A percentile compares a stretch with the other conserved stretches of the same genome.
phyloP scores from a whole-genome alignment of 2,113 vertebrate genomes.

The Ciconia boyciana region DNA sequence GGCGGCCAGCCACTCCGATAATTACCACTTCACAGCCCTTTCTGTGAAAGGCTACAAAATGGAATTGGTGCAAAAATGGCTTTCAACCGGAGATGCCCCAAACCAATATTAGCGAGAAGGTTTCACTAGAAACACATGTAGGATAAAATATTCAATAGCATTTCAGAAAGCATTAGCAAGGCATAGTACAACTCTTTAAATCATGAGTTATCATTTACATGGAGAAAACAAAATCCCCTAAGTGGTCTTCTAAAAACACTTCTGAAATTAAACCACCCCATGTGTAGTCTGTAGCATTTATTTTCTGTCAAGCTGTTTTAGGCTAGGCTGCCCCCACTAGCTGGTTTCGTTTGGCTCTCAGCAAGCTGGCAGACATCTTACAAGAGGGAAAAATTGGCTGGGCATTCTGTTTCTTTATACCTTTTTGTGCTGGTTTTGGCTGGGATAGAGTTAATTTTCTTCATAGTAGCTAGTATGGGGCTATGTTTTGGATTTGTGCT shows the following conservation, averaged over 20 bases:
- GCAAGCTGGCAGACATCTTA: not conserved
- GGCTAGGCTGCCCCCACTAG: not conserved
- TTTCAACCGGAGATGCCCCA: not conserved
- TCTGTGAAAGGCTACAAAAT: not conserved
- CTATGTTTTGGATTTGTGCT: no score
- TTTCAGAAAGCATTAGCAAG: not conserved
- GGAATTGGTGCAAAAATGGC: not conserved
- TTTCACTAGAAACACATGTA: not conserved
- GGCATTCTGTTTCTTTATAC: not conserved
- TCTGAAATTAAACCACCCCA: not conserved
- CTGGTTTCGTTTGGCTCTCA: not conserved
- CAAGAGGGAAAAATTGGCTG: not conserved
- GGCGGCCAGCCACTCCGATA: not conserved
- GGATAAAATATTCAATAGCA: not conserved
- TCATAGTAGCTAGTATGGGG: no score
- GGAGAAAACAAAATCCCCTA: not conserved
- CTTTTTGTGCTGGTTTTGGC: not conserved
- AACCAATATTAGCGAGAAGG: not conserved
- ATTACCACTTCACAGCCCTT: slow-evolving; percentile 2
- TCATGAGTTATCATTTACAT: not conserved
- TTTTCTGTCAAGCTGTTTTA: not conserved
- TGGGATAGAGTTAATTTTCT: no score
- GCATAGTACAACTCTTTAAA: not conserved
- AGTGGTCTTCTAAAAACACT: not conserved
- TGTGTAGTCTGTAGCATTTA: not conserved